Base-by-base conservation (phyloP, 2,113 vertebrate genomes). In the Mola mola region DNA sequence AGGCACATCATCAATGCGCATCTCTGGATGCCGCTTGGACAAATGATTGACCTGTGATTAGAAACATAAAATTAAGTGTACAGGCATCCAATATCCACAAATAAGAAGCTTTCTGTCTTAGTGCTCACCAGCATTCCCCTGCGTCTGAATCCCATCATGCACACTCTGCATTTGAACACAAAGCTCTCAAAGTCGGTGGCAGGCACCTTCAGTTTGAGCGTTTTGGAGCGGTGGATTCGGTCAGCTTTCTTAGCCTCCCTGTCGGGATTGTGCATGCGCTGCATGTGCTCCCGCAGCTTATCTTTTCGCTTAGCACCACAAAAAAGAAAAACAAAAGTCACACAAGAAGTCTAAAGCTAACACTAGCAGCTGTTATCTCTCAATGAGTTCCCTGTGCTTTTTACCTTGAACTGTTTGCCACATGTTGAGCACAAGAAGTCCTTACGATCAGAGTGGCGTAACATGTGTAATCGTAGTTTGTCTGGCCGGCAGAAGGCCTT, bases 71-170 rank as follows among this genome's bases (percentile, higher is more conserved):
- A 15, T 2, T 31, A 12, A 40, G 9, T 3, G 6, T 10, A 12
- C n/a, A 20, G 13, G 2, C 33, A 43, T 6, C 33, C 1, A 29
- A 12, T 1, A 16, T 12, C 2, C 8, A 38, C 1, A 41, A 26
- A 29, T 6, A 31, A 36, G 29, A 12, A 8, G 3, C 10, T 12
- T 12, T 17, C 19, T 16, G 0, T 4, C 2, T 21, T 19, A 19
- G 11, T 10, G 19, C 93, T 94, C 87, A 99, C 97, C 97, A 99
- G 82, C 97, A 99, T 99, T 56, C 97, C 97, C 43, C 97, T 90
- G 4, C 97, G 92, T 34, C 97, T 93, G 88, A 99, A 99, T 13
- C 97, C 97, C 96, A 98, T 98, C 96, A 98, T 98, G 26, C 97
- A 99, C 25, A 98, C 83, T 1, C 97, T 92, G 83, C 97, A 99